phyloP scores from a whole-genome alignment of 1,140 invertebrate species.

The Amphibalanus amphitrite region DNA sequence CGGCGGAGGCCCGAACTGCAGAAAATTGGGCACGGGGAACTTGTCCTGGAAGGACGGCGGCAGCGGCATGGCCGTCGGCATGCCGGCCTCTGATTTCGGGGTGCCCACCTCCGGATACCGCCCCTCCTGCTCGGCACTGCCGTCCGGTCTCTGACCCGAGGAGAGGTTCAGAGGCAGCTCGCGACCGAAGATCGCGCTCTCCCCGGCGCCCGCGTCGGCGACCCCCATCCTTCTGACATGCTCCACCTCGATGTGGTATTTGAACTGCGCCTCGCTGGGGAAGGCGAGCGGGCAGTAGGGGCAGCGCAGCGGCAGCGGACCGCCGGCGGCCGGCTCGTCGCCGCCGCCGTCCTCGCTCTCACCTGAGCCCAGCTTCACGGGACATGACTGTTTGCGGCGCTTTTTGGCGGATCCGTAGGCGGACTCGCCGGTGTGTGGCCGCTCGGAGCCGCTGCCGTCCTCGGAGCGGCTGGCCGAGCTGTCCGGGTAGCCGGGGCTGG shows the following conservation, averaged over 20 bases:
- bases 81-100: constrained; percentile 6
- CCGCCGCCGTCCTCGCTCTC: too few relatives aligned
- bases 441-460: constrained; percentile 1
- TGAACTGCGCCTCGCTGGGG: constrained; percentile 10
- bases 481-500: neutral
- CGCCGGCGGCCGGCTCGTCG: constrained; percentile 19
- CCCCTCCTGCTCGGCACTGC: constrained; percentile 5
- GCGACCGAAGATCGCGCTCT: constrained; percentile 10
- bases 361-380: constrained; percentile 22
- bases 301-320: neutral
- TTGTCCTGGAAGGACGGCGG: constrained; percentile 17
- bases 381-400: constrained; percentile 26
- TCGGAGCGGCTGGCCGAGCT: neutral
- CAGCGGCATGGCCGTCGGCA: constrained; percentile 16
- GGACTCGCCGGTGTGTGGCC: neutral
- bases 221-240: constrained; percentile 13
- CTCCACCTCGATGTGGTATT: constrained; percentile 8
- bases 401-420: constrained; percentile 19
- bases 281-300: constrained; percentile 6
- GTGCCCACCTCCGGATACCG: constrained; percentile 12
- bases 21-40: constrained; percentile 14
- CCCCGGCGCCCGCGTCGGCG: constrained; percentile 11
- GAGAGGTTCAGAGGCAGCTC: constrained; percentile 3
- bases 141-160: constrained; percentile 3
- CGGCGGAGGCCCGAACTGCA: constrained; percentile 19